Evolutionary conservation across 2,888 invertebrate genomes (phyloP).

Genomic region (Euproctis similis): DNA sequence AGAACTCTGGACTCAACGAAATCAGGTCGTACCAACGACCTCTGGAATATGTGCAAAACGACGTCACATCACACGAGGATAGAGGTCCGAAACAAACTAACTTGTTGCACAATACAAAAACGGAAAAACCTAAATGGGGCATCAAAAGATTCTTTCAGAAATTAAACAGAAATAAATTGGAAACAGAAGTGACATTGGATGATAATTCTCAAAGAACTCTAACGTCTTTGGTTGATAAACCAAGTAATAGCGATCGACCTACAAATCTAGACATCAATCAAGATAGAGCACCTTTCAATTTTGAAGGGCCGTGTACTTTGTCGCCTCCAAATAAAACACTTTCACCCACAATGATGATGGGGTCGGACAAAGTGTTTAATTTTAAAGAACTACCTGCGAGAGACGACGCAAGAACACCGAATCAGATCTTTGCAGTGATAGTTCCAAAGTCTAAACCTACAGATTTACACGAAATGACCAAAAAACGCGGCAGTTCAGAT

Average conservation of each 20-base stretch:
- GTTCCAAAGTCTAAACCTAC: constrained; percentile 58
- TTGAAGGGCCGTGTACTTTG: constrained; percentile 53
- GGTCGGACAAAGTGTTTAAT: constrained; percentile 54
- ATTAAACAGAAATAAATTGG: constrained; percentile 48
- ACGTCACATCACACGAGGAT: constrained; percentile 72
- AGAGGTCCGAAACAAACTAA: constrained; percentile 62
- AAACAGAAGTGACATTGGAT: constrained; percentile 75
- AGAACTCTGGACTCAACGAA: constrained; percentile 48
- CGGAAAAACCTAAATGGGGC: constrained; percentile 60
- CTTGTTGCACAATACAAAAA: constrained; percentile 47
- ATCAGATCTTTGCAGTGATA: constrained; percentile 67
- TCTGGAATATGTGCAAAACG: constrained; percentile 82
- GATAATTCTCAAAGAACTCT: constrained; percentile 37
- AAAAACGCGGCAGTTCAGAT: constrained; percentile 47
- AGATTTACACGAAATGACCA: constrained; percentile 36
- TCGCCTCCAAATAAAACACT: constrained; percentile 67
- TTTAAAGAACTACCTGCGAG: constrained; percentile 57
- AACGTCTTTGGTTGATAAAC: constrained; percentile 54
- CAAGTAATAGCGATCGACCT: constrained; percentile 42
- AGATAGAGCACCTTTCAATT: constrained; percentile 39
- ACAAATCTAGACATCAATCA: constrained; percentile 46
- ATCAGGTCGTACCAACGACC: constrained; percentile 59
- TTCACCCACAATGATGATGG: constrained; percentile 60
- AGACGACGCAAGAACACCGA: constrained; percentile 37
- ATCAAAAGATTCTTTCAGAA: constrained; percentile 61